Evolutionary conservation across 1,140 invertebrate genomes (phyloP).

Genomic region (Aphaenogaster ashmeadi): DNA sequence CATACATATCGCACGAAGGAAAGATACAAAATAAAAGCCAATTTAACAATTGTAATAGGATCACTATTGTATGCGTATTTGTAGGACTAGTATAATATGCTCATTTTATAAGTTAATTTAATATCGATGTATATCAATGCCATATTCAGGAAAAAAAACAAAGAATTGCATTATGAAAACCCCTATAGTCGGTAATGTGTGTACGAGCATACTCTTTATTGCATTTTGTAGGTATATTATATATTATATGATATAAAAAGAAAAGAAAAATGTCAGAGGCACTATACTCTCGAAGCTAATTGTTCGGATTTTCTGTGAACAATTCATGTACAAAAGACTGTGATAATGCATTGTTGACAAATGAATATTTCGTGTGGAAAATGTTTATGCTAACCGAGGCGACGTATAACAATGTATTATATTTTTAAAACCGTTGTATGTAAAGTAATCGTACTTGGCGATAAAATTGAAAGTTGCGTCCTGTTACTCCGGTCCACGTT

Average conservation of each 20-base stretch:
- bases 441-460: constrained; percentile 52
- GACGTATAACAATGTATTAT: constrained; percentile 49
- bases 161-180: neutral
- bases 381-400: constrained; percentile 47
- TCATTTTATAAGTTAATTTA: constrained; percentile 60
- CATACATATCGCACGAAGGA: constrained; percentile 49
- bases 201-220: constrained; percentile 7
- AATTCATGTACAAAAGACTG: constrained; percentile 69
- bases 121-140: constrained; percentile 33
- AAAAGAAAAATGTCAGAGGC: constrained; percentile 19
- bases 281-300: constrained; percentile 20
- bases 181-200: neutral
- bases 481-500: constrained; percentile 47
- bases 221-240: constrained; percentile 43
- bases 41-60: constrained; percentile 34
- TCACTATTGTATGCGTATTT: constrained; percentile 64
- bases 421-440: constrained; percentile 68
- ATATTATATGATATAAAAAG: neutral
- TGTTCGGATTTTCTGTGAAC: constrained; percentile 33
- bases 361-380: constrained; percentile 55
- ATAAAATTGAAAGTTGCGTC: constrained; percentile 60
- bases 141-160: constrained; percentile 22
- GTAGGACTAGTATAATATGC: constrained; percentile 56
- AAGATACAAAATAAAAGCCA: constrained; percentile 59
- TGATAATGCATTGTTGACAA: constrained; percentile 65